A percentile compares a stretch with the other conserved stretches of the same genome.
Conservation (phyloP, 2,113 vertebrate species). For the Catagonus wagneri region DNA sequence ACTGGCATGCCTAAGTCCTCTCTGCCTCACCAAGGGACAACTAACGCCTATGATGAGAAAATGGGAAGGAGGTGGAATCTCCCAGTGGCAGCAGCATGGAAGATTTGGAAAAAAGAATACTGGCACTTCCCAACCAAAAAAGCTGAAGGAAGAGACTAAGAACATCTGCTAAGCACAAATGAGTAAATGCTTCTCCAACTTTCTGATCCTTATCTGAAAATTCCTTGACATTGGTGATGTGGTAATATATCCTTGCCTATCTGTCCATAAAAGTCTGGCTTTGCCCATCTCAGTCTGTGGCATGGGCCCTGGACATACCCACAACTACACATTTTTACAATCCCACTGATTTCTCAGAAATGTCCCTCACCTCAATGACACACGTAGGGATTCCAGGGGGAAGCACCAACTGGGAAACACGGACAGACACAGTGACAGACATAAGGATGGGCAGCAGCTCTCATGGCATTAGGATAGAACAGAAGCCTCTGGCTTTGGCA, state of each 20-base stretch:
- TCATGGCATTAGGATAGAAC: constrained; percentile 31
- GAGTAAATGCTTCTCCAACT: constrained; percentile 3
- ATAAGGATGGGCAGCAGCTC: constrained; percentile 60
- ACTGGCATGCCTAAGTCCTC: neutral
- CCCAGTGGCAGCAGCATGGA: neutral
- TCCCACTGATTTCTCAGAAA: constrained; percentile 44
- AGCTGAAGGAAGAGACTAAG: neutral
- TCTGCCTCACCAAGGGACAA: neutral
- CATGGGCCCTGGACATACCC: neutral
- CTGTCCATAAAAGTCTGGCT: neutral
- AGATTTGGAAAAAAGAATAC: neutral
- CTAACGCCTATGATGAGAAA: neutral
- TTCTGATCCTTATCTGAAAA: neutral
- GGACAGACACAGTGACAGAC: constrained; percentile 62
- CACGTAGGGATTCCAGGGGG: constrained; percentile 42
- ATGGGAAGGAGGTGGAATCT: neutral
- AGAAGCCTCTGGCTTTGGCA: constrained; percentile 28
- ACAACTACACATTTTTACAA: neutral
- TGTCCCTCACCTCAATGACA: constrained; percentile 62
- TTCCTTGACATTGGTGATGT: neutral
- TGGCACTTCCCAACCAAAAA: neutral
- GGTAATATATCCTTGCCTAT: neutral
- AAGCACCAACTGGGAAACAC: constrained; percentile 64
- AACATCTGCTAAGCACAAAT: neutral
- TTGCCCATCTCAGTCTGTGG: neutral